Base-by-base conservation (phyloP, 1,140 invertebrate species). In the Drosophila ambigua region DNA sequence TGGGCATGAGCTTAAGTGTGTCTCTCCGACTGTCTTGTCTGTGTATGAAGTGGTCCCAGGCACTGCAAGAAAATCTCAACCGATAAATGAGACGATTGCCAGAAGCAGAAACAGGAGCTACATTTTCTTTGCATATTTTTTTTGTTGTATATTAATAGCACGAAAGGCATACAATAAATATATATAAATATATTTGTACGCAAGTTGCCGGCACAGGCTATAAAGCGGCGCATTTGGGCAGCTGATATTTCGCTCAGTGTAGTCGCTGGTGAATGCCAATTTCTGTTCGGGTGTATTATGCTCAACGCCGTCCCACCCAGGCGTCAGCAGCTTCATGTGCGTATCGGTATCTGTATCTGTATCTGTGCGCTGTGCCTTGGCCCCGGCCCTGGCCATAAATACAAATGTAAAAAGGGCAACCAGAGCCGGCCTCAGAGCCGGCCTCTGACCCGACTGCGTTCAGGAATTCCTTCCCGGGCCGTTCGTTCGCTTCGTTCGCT, bases 361-460 rank as follows among this genome's bases (percentile, higher is more conserved):
- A 9, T 4, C 31, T 65, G 53, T 67, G 60, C 48, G 58, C 69
- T 46, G 23, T 63, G 45, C 24, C 45, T 58, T 58, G 54, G 69
- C 75, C 53, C 71, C 53, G 54, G 69, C 71, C 49, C 71, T 57
- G 78, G 53, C 69, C 83, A 87, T 88, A 87, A 88, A 88, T 82
- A 88, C 83, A 74, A 88, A 87, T 78, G 83, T 76, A 79, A 82
- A 85, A 88, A 87, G 69, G 68, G 71, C 78, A 81, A 63, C 46
- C 63, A 53, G 54, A 82, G 77, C 46, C 60, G 75, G 68, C 58
- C 77, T 57, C 63, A 53, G 54, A 82, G 77, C 46, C 60, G 75
- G 68, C 58, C 77, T 57, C 63, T 55, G 52, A 61, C 52, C 66
- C 39, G 58, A 65, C 63, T 45, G 54, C 64, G 4, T 16, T 55